Evolutionary conservation across 2,888 invertebrate genomes (phyloP).

Genomic region (Stomorhina lunata): DNA sequence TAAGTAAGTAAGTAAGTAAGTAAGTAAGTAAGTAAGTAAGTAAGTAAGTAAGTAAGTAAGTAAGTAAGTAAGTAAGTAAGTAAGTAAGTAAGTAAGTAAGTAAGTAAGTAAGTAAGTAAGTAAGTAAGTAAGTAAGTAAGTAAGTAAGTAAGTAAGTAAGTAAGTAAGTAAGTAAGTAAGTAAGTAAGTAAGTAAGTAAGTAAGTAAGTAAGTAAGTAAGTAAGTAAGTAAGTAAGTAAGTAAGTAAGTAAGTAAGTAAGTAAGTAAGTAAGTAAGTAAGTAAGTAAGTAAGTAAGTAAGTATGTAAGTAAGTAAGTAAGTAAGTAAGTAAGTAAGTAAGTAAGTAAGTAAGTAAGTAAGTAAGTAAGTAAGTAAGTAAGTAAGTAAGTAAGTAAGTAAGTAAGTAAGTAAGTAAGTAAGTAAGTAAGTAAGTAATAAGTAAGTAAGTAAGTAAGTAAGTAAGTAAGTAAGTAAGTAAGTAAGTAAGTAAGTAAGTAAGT

Average conservation of each 20-base stretch:
- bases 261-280: background rate
- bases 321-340: background rate
- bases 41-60: background rate
- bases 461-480: background rate
- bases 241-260: background rate
- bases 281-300: background rate
- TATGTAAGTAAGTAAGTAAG: background rate
- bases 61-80: background rate
- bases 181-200: background rate
- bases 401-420: background rate
- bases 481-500: background rate
- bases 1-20: background rate
- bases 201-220: background rate
- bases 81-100: background rate
- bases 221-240: background rate
- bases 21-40: background rate
- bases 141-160: background rate
- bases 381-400: background rate
- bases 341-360: background rate
- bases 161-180: background rate
- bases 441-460: background rate
- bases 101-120: background rate
- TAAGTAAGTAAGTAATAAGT: background rate
- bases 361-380: background rate
- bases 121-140: background rate